A percentile compares a stretch with the other conserved stretches of the same genome.
Conservation (phyloP, 2,888 invertebrate genomes). For the Criorhina ranunculi region DNA sequence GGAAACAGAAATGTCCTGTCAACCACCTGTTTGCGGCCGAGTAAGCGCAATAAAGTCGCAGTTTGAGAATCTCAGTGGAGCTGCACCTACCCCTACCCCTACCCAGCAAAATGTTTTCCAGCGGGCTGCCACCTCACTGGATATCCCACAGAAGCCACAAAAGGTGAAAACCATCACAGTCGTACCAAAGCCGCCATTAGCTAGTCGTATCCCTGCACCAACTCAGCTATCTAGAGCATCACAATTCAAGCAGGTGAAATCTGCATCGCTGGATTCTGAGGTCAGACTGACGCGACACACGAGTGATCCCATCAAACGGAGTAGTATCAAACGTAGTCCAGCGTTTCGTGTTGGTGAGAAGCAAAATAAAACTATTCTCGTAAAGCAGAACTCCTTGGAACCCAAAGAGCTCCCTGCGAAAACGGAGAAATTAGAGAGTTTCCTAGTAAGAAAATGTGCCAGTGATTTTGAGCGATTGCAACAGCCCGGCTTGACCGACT, state of each 20-base stretch:
- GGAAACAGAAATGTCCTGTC: conserved; percentile 76
- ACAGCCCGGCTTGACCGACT: conserved; percentile 85
- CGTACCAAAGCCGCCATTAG: conserved; percentile 48
- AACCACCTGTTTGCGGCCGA: conserved; percentile 81
- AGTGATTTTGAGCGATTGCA: conserved; percentile 80
- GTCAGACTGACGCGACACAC: conserved; percentile 76
- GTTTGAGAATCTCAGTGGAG: conserved; percentile 86
- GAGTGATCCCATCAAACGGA: conserved; percentile 84
- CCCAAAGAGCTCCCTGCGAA: conserved; percentile 55
- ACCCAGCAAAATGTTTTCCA: conserved; percentile 72
- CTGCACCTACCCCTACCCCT: conserved; percentile 73
- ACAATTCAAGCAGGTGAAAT: conserved; percentile 70
- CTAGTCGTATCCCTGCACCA: conserved; percentile 48
- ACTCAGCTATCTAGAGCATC: conserved; percentile 58
- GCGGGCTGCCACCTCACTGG: conserved; percentile 77
- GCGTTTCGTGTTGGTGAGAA: conserved; percentile 84
- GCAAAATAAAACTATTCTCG: conserved; percentile 75
- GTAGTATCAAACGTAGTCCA: conserved; percentile 86
- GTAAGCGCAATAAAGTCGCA: conserved; percentile 88
- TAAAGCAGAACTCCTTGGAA: conserved; percentile 78
- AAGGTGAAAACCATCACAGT: conserved; percentile 67
- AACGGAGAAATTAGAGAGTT: conserved; percentile 72
- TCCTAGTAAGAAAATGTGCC: conserved; percentile 80
- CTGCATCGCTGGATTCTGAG: conserved; percentile 65
- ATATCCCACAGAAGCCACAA: conserved; percentile 72